phyloP scores from a whole-genome alignment of 2,797 vertebrate species.

The Ceryle rudis region DNA sequence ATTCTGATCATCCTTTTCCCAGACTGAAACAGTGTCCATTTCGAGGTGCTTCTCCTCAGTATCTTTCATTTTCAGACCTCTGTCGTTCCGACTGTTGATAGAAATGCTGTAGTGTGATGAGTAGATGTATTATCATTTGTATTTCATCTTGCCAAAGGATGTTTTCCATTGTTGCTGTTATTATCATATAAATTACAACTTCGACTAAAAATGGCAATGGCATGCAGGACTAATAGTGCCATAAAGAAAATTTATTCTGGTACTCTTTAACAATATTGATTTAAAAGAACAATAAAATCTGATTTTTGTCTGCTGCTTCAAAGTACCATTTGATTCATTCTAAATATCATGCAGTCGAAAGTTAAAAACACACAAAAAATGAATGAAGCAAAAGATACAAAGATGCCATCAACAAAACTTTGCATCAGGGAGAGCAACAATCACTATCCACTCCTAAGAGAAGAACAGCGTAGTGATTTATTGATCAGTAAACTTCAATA shows the following conservation, averaged over 20 bases:
- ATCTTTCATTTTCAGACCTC: background rate
- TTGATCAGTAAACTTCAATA: background rate
- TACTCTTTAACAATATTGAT: conserved; percentile 60
- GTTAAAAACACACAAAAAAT: background rate
- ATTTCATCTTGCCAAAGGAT: background rate
- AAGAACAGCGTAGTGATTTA: background rate
- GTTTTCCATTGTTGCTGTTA: background rate
- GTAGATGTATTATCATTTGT: background rate
- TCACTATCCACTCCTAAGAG: background rate
- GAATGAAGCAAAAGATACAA: background rate
- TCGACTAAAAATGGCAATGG: conserved; percentile 50
- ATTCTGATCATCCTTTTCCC: background rate
- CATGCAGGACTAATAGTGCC: conserved; percentile 50
- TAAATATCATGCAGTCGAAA: conserved; percentile 49
- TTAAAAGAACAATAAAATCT: conserved; percentile 69
- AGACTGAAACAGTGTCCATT: background rate
- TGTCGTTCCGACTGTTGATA: background rate
- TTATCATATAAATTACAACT: conserved; percentile 38
- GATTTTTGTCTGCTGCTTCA: conserved; percentile 49
- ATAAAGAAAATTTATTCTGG: conserved; percentile 61
- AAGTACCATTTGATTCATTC: conserved; percentile 39
- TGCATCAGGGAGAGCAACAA: background rate
- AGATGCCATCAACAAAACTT: background rate
- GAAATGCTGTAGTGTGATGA: background rate
- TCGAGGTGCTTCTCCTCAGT: background rate